Base-by-base conservation (phyloP, 2,888 invertebrate genomes). In the Melanotus villosus region DNA sequence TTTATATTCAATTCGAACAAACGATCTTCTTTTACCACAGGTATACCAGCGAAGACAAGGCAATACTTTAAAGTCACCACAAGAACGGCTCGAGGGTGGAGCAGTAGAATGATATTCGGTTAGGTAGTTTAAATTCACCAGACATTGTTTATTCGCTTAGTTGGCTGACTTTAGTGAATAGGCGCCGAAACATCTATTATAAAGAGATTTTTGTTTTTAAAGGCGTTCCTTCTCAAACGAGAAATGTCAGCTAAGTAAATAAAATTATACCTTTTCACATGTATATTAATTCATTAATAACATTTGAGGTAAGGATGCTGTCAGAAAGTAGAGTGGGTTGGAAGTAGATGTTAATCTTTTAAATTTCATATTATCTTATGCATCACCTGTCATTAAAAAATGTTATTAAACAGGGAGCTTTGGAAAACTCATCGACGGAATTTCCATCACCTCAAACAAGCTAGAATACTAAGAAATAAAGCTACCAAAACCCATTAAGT, bases 191-290 rank as follows among this genome's bases (percentile, higher is more conserved):
- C 73, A 77, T 73, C 78, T 74, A 80, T 80, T 80, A 79, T 80
- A 79, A 78, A 79, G 79, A 80, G 77, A 79, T 80, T 80, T 80
- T 79, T 78, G 80, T 80, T 80, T 80, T 80, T 74, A 71, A 77
- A 75, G 80, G 81, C 81, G 81, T 80, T 79, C 77, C 79, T 77
- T 76, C 73, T 77, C 77, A 78, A 80, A 80, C 77, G 77, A 79
- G 77, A 75, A 75, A 79, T 77, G 80, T 80, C 80, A 79, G 80
- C 76, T 80, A 79, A 79, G 80, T 80, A 81, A 82, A 82, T 80
- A 81, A 82, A 81, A 81, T 81, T 81, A 81, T 80, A 80, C 76
- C 68, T 79, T 80, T 78, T 79, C 77, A 77, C 72, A 72, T 70
- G 73, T 71, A 77, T 78, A 79, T 80, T 79, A 79, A 78, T 77